Percentiles rank a stretch among this genome's conserved stretches.
Conservation (phyloP, 2,113 vertebrate species). For the Hyaena hyaena region DNA sequence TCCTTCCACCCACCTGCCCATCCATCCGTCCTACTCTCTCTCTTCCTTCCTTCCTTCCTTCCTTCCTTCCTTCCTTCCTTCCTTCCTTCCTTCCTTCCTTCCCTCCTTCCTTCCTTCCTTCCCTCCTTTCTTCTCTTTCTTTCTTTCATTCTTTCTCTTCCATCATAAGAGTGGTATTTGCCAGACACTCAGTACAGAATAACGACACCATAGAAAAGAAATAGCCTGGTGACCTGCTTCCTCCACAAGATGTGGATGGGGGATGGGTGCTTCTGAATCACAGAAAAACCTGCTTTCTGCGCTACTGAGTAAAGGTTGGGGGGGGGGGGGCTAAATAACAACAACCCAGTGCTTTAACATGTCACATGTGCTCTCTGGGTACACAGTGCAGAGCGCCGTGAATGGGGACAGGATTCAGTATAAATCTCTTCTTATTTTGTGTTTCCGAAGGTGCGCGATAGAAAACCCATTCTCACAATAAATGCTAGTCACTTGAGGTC, state of each 20-base stretch:
- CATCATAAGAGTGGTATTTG: slow-evolving; percentile 52
- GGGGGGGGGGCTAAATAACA: neutral
- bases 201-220: slow-evolving; percentile 58
- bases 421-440: slow-evolving; percentile 86
- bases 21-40: no score
- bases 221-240: slow-evolving; percentile 65
- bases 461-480: slow-evolving; percentile 88
- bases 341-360: neutral
- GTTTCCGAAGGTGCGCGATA: slow-evolving; percentile 83
- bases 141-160: neutral
- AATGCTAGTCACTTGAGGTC: slow-evolving; percentile 88
- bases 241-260: slow-evolving; percentile 58
- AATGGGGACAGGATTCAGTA: slow-evolving; percentile 63
- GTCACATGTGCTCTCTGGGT: slow-evolving; percentile 73
- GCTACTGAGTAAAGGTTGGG: neutral
- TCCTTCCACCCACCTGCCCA: no score
- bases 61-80: neutral
- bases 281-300: slow-evolving; percentile 58
- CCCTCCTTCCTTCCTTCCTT: neutral
- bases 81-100: neutral
- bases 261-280: slow-evolving; percentile 74
- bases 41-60: neutral
- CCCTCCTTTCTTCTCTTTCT: neutral
- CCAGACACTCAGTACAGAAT: slow-evolving; percentile 37
- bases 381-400: slow-evolving; percentile 2